Percentiles rank a stretch among this genome's conserved stretches.
phyloP scores from a whole-genome alignment of 2,797 vertebrate species.

The Acridotheres tristis region DNA sequence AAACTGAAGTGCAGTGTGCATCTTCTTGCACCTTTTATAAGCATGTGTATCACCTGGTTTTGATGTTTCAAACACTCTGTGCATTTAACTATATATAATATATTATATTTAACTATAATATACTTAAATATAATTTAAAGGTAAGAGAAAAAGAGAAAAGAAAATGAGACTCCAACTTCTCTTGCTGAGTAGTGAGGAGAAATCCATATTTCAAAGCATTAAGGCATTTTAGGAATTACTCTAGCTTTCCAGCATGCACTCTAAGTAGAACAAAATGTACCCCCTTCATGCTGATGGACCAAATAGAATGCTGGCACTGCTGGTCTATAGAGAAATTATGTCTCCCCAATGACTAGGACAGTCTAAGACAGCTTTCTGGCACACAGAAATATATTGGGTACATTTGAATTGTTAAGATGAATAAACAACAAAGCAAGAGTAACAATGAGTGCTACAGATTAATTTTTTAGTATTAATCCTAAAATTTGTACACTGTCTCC shows the following conservation, averaged over 20 bases:
- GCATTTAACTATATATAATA: neutral
- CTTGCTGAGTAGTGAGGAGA: neutral
- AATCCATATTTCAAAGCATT: neutral
- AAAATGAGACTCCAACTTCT: neutral
- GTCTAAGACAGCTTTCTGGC: neutral
- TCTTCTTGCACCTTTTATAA: neutral
- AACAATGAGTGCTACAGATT: neutral
- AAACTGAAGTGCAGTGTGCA: neutral
- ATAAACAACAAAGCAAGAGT: neutral
- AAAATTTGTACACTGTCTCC: neutral
- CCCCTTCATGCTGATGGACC: neutral
- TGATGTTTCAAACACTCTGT: neutral
- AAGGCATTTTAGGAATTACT: neutral
- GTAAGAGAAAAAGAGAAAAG: neutral
- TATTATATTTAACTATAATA: neutral
- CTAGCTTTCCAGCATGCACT: neutral
- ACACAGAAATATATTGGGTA: neutral
- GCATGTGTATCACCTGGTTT: neutral
- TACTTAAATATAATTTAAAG: neutral
- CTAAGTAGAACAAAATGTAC: neutral
- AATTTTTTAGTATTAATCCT: neutral
- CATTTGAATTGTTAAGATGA: neutral
- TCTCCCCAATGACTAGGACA: neutral
- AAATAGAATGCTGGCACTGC: neutral
- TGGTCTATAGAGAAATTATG: neutral